These are phyloP conservation scores for Cyprinodon variegatus DNA, from an alignment of 2,113 vertebrate species.

Conservation along the genomic window DNA sequence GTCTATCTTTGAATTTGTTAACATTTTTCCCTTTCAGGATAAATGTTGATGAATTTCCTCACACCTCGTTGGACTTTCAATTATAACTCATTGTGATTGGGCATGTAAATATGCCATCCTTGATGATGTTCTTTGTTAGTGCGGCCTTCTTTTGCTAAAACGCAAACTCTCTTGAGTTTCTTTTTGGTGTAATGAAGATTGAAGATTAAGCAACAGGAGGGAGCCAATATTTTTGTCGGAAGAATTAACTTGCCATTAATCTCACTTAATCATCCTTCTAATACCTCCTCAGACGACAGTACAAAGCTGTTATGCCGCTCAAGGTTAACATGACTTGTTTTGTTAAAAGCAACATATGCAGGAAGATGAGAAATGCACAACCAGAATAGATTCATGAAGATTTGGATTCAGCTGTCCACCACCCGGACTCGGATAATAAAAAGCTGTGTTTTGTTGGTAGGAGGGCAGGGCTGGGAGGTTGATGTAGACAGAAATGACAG, in stretches of 20 bases:
- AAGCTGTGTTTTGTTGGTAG: constrained; percentile 25
- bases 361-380: constrained; percentile 2
- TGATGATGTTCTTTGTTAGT: constrained; percentile 68
- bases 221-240: constrained; percentile 75
- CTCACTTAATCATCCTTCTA: constrained; percentile 78
- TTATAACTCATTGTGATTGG: constrained; percentile 57
- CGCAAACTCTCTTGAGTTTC: constrained; percentile 51
- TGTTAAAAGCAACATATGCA: constrained; percentile 18
- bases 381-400: constrained; percentile 24
- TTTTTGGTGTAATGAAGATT: constrained; percentile 72
- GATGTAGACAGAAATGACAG: constrained; percentile 49
- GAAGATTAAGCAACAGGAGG: constrained; percentile 78
- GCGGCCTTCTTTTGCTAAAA: constrained; percentile 62
- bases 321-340: constrained; percentile 76
- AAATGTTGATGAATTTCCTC: constrained; percentile 31
- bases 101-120: constrained; percentile 67
- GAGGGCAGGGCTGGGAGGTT: constrained; percentile 50
- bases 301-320: constrained; percentile 64
- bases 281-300: constrained; percentile 72
- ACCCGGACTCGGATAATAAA: constrained; percentile 39
- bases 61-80: constrained; percentile 45
- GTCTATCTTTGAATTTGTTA: constrained; percentile 33
- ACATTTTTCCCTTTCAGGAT: constrained; percentile 6
- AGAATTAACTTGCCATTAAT: constrained; percentile 78
- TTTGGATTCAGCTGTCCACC: constrained; percentile 29